Base-by-base conservation (phyloP, 2,888 invertebrate genomes). In the Scelioninae gen. 1 region DNA sequence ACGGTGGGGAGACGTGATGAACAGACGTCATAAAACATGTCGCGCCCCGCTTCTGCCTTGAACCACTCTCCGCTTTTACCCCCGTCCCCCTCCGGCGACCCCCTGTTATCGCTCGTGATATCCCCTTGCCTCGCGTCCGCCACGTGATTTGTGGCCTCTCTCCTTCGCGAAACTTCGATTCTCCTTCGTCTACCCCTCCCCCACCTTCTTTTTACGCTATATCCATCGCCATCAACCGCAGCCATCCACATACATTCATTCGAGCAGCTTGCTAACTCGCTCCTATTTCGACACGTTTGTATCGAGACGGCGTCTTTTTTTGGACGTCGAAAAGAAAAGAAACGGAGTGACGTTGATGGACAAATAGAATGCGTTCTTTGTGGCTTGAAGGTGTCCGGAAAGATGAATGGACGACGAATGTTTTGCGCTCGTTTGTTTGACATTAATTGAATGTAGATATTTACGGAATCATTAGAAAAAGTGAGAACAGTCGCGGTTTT, bases 11-110 rank as follows among this genome's bases (percentile, higher is more conserved):
- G 91, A 92, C 91, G 93, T 92, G 93, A 92, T 92, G 93, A 93
- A 92, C 92, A 92, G 92, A 92, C 92, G 92, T 93, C 93, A 92
- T 92, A 92, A 92, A 92, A 91, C 92, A 93, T 91, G 92, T 91
- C 91, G 90, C 91, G 88, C 89, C 89, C 88, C 90, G 89, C 89
- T 89, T 90, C 89, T 89, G 89, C 88, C 88, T 88, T 90, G 89
- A 88, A 89, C 89, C 88, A 86, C 87, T 79, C 88, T 72, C 80
- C 85, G 78, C 86, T 82, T 74, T 71, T 76, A 82, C 82, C 81
- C 74, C 47, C 82, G 84, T 82, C 74, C 43, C 81, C 85, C 83
- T 86, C 78, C 83, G 82, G 62, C 65, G 80, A 23, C 74, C 84
- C 85, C 75, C 85, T 78, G 77, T 82, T 87, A 86, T 88, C 87